phyloP scores from a whole-genome alignment of 1,140 invertebrate genomes.

The Aphelenchoides avenae region DNA sequence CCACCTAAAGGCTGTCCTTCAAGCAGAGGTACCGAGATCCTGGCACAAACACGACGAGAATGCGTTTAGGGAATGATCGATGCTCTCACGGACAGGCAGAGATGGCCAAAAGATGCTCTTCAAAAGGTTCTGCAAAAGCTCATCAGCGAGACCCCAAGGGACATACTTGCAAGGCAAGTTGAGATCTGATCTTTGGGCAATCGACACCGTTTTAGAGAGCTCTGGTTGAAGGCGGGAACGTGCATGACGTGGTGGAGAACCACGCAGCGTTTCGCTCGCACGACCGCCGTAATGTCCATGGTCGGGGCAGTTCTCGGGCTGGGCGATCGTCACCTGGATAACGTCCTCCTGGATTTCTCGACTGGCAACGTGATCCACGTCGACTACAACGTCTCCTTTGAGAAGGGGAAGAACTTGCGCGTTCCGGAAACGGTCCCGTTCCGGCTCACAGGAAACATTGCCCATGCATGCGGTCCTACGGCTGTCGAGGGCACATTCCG shows the following conservation, averaged over 20 bases:
- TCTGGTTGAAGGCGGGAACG: conserved; percentile 84
- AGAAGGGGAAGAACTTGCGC: conserved; percentile 76
- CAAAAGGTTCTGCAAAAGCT: conserved; percentile 80
- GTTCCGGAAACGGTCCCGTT: conserved; percentile 73
- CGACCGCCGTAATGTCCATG: conserved; percentile 93
- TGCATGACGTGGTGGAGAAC: conserved; percentile 85
- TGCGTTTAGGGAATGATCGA: too few relatives aligned
- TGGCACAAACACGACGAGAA: too few relatives aligned
- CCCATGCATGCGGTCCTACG: conserved; percentile 82
- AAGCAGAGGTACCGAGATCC: conserved; percentile 28
- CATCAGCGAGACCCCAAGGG: conserved; percentile 80
- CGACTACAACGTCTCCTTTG: conserved; percentile 99
- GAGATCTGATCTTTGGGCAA: conserved; percentile 8
- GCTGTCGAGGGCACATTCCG: conserved; percentile 79
- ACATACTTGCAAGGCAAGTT: conserved; percentile 75
- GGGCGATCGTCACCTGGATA: conserved; percentile 95
- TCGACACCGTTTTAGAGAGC: conserved; percentile 67
- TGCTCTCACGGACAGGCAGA: too few relatives aligned
- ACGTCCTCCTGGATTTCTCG: conserved; percentile 85
- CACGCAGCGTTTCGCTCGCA: conserved; percentile 80
- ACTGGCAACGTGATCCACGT: conserved; percentile 90
- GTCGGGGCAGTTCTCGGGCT: conserved; percentile 89
- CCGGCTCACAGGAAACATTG: conserved; percentile 89
- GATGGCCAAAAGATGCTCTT: conserved; percentile 18
- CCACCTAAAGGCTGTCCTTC: conserved; percentile 39